Percentiles rank a stretch among this genome's conserved stretches.
Evolutionary conservation across 2,888 invertebrate species (phyloP).

Genomic region (Stenodera caucasica): DNA sequence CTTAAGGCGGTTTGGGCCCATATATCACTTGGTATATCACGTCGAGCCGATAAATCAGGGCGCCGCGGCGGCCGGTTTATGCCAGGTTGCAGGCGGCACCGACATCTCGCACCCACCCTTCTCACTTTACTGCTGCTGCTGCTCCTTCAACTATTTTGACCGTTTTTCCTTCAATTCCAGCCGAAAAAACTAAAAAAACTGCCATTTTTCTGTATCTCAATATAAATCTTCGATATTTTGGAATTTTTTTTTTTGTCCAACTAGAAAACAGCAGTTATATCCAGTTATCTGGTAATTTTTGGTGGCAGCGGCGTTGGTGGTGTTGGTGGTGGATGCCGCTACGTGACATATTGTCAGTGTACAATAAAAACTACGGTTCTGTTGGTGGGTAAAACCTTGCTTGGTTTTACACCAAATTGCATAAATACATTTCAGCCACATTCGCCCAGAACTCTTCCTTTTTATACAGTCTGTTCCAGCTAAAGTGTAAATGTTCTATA

Average conservation of each 20-base stretch:
- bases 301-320: background rate
- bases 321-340: conserved; percentile 23
- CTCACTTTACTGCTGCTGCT: conserved; percentile 8
- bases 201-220: background rate
- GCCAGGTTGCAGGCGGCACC: conserved; percentile 46
- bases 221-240: background rate
- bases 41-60: conserved; percentile 55
- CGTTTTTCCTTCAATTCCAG: background rate
- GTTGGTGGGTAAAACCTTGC: conserved; percentile 12
- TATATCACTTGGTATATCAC: conserved; percentile 56
- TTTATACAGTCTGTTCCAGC: too few species aligned
- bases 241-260: too few species aligned
- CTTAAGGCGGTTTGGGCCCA: conserved; percentile 48
- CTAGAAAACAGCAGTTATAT: too few species aligned
- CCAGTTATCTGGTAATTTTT: conserved; percentile 44
- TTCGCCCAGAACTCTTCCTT: conserved; percentile 40
- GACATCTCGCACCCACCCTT: conserved; percentile 35
- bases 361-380: conserved; percentile 42
- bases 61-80: conserved; percentile 40
- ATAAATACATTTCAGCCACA: conserved; percentile 44
- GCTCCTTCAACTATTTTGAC: background rate
- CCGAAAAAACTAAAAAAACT: background rate
- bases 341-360: conserved; percentile 51
- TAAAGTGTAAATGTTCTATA: too few species aligned
- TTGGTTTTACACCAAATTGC: conserved; percentile 37